Conservation (phyloP, 2,888 invertebrate genomes). For the Gandaritis pyraliata region DNA sequence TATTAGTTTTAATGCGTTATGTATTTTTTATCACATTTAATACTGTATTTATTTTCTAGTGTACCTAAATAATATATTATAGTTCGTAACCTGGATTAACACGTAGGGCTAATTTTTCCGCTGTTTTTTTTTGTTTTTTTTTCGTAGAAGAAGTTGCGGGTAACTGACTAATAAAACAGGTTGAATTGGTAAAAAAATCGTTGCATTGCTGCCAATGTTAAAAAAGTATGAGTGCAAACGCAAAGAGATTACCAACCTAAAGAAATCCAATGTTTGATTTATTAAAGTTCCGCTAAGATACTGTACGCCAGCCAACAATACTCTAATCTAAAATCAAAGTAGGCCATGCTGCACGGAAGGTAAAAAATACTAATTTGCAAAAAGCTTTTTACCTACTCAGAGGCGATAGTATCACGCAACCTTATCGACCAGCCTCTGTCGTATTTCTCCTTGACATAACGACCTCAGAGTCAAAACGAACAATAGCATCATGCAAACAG, state of each 20-base stretch:
- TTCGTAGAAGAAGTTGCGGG: no score
- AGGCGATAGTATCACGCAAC: constrained; percentile 68
- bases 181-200: no score
- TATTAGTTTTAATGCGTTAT: no score
- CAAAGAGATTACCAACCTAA: constrained; percentile 4
- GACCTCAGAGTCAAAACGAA: constrained; percentile 62
- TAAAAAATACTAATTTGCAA: constrained; percentile 68
- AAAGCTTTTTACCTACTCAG: constrained; percentile 66
- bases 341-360: constrained; percentile 48
- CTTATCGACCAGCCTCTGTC: constrained; percentile 62
- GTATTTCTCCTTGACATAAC: constrained; percentile 60
- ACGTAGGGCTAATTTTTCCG: no score
- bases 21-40: no score
- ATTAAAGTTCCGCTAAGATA: constrained; percentile 20
- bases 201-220: no score
- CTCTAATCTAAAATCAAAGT: constrained; percentile 39
- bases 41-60: no score
- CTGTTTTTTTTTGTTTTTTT: no score
- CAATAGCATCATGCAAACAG: constrained; percentile 73
- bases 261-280: constrained; percentile 29
- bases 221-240: neutral
- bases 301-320: constrained; percentile 16
- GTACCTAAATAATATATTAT: no score
- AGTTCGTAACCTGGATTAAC: no score
- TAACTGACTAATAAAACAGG: no score